A percentile compares a stretch with the other conserved stretches of the same genome.
These are phyloP conservation scores for Oscheius myriophilus DNA, from an alignment of 2,888 invertebrate species.

Conservation along the genomic window DNA sequence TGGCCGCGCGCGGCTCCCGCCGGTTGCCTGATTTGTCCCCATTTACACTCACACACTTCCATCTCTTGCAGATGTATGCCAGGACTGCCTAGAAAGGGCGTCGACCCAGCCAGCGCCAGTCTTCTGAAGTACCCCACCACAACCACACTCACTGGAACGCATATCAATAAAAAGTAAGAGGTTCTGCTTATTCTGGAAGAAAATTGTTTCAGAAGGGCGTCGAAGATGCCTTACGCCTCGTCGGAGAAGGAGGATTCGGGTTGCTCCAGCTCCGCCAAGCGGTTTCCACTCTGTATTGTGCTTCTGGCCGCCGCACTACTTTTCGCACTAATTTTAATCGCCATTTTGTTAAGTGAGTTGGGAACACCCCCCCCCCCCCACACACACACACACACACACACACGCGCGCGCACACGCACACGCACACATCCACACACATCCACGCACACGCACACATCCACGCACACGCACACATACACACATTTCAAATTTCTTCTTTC, in stretches of 20 bases:
- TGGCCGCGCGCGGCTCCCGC: background rate
- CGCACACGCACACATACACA: too few relatives aligned
- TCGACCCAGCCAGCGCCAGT: slow-evolving; percentile 7
- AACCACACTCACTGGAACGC: slow-evolving; percentile 8
- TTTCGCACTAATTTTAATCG: slow-evolving; percentile 41
- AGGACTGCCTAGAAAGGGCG: slow-evolving; percentile 13
- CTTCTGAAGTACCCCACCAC: slow-evolving; percentile 29
- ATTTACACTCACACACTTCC: background rate
- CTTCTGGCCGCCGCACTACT: slow-evolving; percentile 37
- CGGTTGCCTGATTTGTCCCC: slow-evolving; percentile 16
- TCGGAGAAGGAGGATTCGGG: slow-evolving; percentile 24
- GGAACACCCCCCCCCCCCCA: too few relatives aligned
- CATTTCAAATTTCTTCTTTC: slow-evolving; percentile 22
- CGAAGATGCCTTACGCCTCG: slow-evolving; percentile 24
- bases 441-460: too few relatives aligned
- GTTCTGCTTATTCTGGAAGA: background rate
- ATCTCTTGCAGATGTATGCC: slow-evolving; percentile 19
- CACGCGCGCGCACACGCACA: too few relatives aligned
- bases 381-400: too few relatives aligned
- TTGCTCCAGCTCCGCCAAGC: background rate
- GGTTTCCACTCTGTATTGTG: slow-evolving; percentile 27
- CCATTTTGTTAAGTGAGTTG: slow-evolving; percentile 49
- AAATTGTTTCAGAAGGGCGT: slow-evolving; percentile 17
- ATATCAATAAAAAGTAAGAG: slow-evolving; percentile 26
- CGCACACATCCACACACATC: too few relatives aligned